Evolutionary conservation across 1,140 invertebrate species (phyloP).

Genomic region (Thaumatotibia leucotreta): DNA sequence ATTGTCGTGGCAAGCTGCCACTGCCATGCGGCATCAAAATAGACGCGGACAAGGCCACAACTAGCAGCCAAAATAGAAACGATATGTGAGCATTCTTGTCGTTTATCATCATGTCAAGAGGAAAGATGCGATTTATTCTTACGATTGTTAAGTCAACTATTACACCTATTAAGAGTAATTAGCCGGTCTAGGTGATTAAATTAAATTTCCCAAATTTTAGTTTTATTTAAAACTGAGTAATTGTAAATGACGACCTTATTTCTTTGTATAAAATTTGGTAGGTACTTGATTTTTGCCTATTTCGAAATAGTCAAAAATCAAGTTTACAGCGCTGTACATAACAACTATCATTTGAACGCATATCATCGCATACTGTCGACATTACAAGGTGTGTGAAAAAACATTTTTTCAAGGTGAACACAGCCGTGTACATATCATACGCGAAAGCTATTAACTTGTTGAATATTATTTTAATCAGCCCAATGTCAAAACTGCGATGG

Average conservation of each 20-base stretch:
- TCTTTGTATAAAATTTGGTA: no score
- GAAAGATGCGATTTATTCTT: neutral
- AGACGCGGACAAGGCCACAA: conserved; percentile 63
- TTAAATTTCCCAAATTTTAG: no score
- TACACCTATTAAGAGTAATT: neutral
- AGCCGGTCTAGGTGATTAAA: neutral
- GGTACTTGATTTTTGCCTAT: no score
- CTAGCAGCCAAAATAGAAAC: conserved; percentile 61
- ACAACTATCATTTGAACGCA: no score
- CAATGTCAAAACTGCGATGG: conserved; percentile 1
- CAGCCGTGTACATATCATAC: neutral
- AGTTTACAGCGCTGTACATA: no score
- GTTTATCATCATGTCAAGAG: conserved; percentile 7
- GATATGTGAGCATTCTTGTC: conserved; percentile 37
- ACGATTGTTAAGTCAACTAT: neutral
- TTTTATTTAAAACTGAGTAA: no score
- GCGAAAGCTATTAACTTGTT: conserved; percentile 7
- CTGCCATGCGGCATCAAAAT: conserved; percentile 39
- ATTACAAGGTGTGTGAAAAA: neutral
- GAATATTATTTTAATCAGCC: neutral
- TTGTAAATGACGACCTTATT: no score
- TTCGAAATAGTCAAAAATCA: no score
- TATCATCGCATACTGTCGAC: no score
- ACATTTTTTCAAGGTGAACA: neutral
- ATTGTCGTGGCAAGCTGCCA: conserved; percentile 66